These are phyloP conservation scores for Scytalopus superciliaris DNA, from an alignment of 2,113 vertebrate genomes.

Conservation along the genomic window DNA sequence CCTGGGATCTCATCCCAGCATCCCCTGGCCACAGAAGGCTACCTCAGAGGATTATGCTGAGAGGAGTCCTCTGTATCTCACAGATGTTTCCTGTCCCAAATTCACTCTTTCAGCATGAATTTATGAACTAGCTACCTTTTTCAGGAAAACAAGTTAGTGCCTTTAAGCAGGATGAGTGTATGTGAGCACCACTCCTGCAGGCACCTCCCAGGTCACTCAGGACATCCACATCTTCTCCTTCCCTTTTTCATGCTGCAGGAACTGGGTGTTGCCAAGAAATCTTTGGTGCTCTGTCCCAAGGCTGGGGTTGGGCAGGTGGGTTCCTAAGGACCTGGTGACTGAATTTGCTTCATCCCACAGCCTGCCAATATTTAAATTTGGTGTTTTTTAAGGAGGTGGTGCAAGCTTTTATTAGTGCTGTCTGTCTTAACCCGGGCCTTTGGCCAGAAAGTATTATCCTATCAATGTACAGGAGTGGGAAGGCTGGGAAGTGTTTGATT, in stretches of 20 bases:
- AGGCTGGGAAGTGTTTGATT: slow-evolving; percentile 13
- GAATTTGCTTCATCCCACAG: neutral
- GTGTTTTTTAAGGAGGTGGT: neutral
- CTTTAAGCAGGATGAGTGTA: neutral
- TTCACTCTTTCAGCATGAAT: neutral
- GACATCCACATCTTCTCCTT: neutral
- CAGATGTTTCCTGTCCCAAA: neutral
- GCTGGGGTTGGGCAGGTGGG: neutral
- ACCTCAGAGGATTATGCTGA: neutral
- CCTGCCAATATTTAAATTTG: neutral
- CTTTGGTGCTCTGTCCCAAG: neutral
- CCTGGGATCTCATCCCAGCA: neutral
- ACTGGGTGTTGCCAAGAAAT: neutral
- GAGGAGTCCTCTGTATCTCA: neutral
- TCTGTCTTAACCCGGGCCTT: slow-evolving; percentile 5
- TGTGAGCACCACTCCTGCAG: rapidly evolving
- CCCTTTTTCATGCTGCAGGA: neutral
- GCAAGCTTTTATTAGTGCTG: neutral
- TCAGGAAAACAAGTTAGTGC: neutral
- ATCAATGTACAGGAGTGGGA: neutral
- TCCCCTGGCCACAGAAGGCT: neutral
- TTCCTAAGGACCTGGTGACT: neutral
- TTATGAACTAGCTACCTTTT: neutral
- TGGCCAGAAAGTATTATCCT: slow-evolving; percentile 18
- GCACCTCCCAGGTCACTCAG: neutral